Evolutionary conservation across 1,140 invertebrate species (phyloP).

Genomic region (Lethrus apterus): DNA sequence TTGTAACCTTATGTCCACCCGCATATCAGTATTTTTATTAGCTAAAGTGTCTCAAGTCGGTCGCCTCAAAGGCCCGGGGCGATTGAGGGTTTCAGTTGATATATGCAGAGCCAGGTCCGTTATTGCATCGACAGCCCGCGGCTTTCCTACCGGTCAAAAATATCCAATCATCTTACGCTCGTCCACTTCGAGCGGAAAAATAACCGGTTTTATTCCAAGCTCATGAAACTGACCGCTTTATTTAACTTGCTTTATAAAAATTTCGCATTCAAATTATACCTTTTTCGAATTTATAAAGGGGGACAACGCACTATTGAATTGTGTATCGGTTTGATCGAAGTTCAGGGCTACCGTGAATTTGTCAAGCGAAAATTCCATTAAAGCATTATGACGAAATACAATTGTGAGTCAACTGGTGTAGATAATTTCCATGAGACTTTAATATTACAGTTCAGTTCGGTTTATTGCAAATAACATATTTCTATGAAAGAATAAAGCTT

Average conservation of each 20-base stretch:
- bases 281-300: too few species aligned
- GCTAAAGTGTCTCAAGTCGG: conserved; percentile 29
- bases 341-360: too few species aligned
- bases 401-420: too few species aligned
- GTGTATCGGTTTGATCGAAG: too few species aligned
- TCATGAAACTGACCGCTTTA: conserved; percentile 22
- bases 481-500: too few species aligned
- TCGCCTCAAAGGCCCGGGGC: conserved; percentile 34
- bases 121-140: conserved; percentile 25
- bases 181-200: conserved; percentile 22
- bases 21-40: conserved; percentile 39
- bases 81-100: conserved; percentile 23
- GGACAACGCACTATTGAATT: too few species aligned
- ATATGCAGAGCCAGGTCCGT: conserved; percentile 29
- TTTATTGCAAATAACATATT: too few species aligned
- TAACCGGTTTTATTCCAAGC: conserved; percentile 24
- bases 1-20: conserved; percentile 31
- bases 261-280: too few species aligned
- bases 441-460: too few species aligned
- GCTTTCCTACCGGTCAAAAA: conserved; percentile 25
- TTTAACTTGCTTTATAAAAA: conserved; percentile 18
- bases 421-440: too few species aligned
- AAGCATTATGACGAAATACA: too few species aligned
- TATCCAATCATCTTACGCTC: conserved; percentile 25
- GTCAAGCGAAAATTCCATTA: too few species aligned